Evolutionary conservation across 2,113 vertebrate genomes (phyloP).

Genomic region (Pseudorhombus dupliciocellatus): DNA sequence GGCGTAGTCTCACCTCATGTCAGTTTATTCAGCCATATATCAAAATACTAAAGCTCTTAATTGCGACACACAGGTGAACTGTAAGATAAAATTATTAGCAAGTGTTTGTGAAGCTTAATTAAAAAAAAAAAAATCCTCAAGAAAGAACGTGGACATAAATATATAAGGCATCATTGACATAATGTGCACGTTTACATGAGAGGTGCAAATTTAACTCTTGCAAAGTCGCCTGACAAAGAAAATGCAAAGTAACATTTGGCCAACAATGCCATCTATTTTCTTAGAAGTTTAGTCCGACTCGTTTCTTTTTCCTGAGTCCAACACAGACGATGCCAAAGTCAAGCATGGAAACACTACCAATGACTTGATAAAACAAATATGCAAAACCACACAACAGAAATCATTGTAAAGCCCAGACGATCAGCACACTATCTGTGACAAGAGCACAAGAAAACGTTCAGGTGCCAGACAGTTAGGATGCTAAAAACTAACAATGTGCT

Average conservation of each 20-base stretch:
- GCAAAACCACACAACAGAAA: slow-evolving; percentile 25
- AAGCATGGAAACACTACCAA: slow-evolving; percentile 51
- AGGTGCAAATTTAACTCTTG: not conserved
- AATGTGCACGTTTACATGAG: not conserved
- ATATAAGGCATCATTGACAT: not conserved
- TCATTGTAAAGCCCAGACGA: slow-evolving; percentile 23
- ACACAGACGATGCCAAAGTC: slow-evolving; percentile 18
- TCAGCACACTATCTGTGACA: slow-evolving; percentile 1
- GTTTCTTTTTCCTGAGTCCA: not conserved
- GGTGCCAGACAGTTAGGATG: not conserved
- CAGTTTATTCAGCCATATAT: slow-evolving; percentile 8
- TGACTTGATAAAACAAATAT: slow-evolving; percentile 36
- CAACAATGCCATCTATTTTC: slow-evolving; percentile 7
- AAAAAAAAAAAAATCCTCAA: slow-evolving; percentile 2
- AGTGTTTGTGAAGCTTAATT: slow-evolving; percentile 6
- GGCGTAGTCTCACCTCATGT: slow-evolving; percentile 7
- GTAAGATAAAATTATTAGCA: not conserved
- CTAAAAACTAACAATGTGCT: slow-evolving; percentile 17
- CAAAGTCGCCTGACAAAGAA: not conserved
- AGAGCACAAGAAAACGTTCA: slow-evolving; percentile 10
- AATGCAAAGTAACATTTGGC: slow-evolving; percentile 11
- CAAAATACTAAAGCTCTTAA: slow-evolving; percentile 11
- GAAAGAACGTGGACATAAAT: slow-evolving; percentile 8
- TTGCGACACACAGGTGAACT: not conserved
- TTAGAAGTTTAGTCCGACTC: slow-evolving; percentile 3